A percentile compares a stretch with the other conserved stretches of the same genome.
phyloP scores from a whole-genome alignment of 2,888 invertebrate genomes.

The Mechanitis messenoides region DNA sequence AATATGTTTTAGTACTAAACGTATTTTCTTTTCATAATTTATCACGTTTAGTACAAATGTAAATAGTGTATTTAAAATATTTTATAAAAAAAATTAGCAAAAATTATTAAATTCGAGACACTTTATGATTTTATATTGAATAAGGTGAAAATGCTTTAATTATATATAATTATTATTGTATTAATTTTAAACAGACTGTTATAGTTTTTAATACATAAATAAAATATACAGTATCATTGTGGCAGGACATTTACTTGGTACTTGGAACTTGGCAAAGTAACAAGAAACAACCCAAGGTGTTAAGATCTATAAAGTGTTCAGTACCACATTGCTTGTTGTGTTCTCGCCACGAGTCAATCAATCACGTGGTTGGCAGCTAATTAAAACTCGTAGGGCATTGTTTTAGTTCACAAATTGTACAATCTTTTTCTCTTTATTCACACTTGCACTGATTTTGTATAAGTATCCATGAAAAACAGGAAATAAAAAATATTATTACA shows the following conservation, averaged over 20 bases:
- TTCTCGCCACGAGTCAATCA: neutral
- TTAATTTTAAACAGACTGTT: constrained; percentile 76
- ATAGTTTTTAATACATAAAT: constrained; percentile 57
- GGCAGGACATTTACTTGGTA: neutral
- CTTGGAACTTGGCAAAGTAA: neutral
- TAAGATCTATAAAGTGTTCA: neutral
- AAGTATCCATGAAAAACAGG: constrained; percentile 46
- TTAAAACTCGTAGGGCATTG: constrained; percentile 52
- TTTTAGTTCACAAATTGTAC: constrained; percentile 46
- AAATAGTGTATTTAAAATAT: constrained; percentile 62
- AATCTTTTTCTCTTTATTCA: constrained; percentile 49
- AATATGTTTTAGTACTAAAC: constrained; percentile 55
- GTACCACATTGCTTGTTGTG: neutral
- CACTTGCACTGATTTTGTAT: constrained; percentile 65
- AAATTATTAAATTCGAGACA: constrained; percentile 63
- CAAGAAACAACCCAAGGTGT: neutral
- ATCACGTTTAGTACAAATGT: constrained; percentile 61
- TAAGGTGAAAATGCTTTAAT: constrained; percentile 77
- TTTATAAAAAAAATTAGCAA: constrained; percentile 53
- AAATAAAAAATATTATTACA: constrained; percentile 51
- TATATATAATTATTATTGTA: constrained; percentile 72
- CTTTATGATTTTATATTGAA: constrained; percentile 72
- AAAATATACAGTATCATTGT: neutral
- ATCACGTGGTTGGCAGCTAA: constrained; percentile 27
- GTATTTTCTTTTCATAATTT: constrained; percentile 64